Evolutionary conservation across 2,113 vertebrate species (phyloP).

Genomic region (Lycaon pictus): DNA sequence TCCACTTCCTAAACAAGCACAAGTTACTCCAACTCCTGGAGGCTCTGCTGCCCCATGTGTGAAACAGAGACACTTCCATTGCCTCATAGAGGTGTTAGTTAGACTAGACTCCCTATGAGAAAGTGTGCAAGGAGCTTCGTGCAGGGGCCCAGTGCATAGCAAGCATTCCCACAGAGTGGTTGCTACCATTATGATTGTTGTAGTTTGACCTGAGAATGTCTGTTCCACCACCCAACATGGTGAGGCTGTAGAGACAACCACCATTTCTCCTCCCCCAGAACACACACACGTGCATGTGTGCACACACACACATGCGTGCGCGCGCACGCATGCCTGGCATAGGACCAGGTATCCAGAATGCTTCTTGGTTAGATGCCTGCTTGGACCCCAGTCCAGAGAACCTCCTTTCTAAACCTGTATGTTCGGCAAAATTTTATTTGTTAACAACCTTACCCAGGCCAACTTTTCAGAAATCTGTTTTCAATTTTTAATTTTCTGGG

Average conservation of each 20-base stretch:
- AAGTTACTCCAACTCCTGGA: not conserved
- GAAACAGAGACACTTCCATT: not conserved
- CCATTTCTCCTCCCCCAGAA: not conserved
- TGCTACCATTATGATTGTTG: rapidly evolving
- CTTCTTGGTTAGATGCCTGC: not conserved
- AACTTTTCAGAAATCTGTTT: not conserved
- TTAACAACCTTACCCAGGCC: not conserved
- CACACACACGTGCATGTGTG: rapidly evolving
- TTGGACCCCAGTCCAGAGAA: not conserved
- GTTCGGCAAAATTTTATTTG: not conserved
- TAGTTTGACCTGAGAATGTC: not conserved
- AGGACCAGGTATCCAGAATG: too few species aligned
- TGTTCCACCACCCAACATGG: not conserved
- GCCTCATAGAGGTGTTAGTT: not conserved
- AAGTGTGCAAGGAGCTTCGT: rapidly evolving
- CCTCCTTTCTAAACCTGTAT: not conserved
- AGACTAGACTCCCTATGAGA: rapidly evolving
- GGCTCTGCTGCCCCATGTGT: not conserved
- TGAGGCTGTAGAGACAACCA: not conserved
- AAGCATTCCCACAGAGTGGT: rapidly evolving
- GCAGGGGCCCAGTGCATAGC: rapidly evolving
- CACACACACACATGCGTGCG: not conserved
- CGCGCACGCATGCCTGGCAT: rapidly evolving
- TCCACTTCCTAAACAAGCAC: not conserved
- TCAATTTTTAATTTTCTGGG: not conserved